A percentile compares a stretch with the other conserved stretches of the same genome.
These are phyloP conservation scores for Eulacestoma nigropectus DNA, from an alignment of 2,113 vertebrate species.

Conservation along the genomic window DNA sequence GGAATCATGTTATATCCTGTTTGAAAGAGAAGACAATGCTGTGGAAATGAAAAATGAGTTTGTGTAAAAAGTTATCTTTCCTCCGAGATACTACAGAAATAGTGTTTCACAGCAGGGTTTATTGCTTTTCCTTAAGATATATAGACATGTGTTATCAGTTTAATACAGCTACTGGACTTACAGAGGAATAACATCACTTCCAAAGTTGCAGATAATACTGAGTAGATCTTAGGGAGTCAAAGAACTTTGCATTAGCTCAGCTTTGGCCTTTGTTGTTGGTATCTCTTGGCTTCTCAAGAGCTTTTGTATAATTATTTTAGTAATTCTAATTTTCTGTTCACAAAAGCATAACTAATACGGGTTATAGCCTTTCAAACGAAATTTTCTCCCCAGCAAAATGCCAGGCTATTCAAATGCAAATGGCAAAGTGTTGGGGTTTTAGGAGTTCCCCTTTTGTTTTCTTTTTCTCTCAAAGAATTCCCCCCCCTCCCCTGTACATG, in stretches of 20 bases:
- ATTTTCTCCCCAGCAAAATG: slow-evolving; percentile 44
- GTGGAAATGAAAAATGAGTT: slow-evolving; percentile 75
- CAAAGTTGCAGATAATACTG: slow-evolving; percentile 53
- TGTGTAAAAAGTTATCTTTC: slow-evolving; percentile 70
- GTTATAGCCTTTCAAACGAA: background rate
- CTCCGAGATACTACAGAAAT: slow-evolving; percentile 66
- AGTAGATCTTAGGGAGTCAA: background rate
- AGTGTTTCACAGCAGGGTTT: slow-evolving; percentile 65
- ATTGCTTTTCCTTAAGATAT: slow-evolving; percentile 67
- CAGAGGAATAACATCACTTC: slow-evolving; percentile 49
- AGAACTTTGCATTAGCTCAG: background rate
- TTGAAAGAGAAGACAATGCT: slow-evolving; percentile 70
- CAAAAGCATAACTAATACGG: slow-evolving; percentile 31
- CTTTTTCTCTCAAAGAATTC: too few species aligned
- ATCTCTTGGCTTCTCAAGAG: slow-evolving; percentile 8
- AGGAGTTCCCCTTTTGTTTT: too few species aligned
- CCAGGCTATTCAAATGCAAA: slow-evolving; percentile 61
- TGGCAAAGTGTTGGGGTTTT: too few species aligned
- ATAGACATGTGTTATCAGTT: slow-evolving; percentile 75
- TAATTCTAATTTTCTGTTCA: slow-evolving; percentile 52
- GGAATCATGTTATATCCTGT: slow-evolving; percentile 71
- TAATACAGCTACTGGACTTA: slow-evolving; percentile 65
- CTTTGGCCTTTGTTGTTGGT: slow-evolving; percentile 2
- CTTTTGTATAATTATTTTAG: slow-evolving; percentile 39
- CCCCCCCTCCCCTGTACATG: too few species aligned